Evolutionary conservation across 2,888 invertebrate genomes (phyloP), one percentile per base, ranked within the genome.

Genomic region (Vannuccia rotundouncinata): DNA sequence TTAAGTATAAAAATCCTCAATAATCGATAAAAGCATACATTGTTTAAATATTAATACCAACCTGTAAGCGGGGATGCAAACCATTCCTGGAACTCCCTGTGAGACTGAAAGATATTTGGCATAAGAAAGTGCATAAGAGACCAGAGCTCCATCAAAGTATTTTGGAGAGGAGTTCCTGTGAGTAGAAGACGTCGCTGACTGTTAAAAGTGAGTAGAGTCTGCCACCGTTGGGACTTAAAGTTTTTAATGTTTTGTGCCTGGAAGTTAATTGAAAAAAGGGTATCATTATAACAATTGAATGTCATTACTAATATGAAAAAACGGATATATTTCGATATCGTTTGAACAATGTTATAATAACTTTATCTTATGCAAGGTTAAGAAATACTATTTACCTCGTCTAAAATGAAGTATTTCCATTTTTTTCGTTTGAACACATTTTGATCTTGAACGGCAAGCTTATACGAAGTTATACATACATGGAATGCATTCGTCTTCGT

Each of bases 181-280:
- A 97, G 89, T 82, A 97, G 90, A 82, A 97, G 90, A 80, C 97
- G 92, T 85, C 95, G 91, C 87, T 95, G 93, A 0, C 95, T 94
- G 86, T 95, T 93, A 88, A 97, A 95, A 88, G 95, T 97, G 80
- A 99, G 90, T 83, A 99, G 89, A 86, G 95, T 91, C 89, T 98
- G 98, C 99, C 99, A 99, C 82, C 99, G 91, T 88, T 98, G 98
- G 27, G 96, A 96, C 88, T 98, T 98, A 88, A 98, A 99, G 89
- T 99, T 99, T 89, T 99, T 99, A 82, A 99, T 99, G 87, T 99
- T 98, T 88, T 99, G 99, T 59, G 98, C 98, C 89, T 97, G 31
- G 29, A 81, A 22, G 13, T 22, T n/a, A n/a, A 22, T 59, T 13
- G n/a, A n/a, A 76, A 76, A 76, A 45, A 22, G 28, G 31, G n/a